Base-by-base conservation (phyloP, 2,797 vertebrate genomes). In the Acanthis flammea region DNA sequence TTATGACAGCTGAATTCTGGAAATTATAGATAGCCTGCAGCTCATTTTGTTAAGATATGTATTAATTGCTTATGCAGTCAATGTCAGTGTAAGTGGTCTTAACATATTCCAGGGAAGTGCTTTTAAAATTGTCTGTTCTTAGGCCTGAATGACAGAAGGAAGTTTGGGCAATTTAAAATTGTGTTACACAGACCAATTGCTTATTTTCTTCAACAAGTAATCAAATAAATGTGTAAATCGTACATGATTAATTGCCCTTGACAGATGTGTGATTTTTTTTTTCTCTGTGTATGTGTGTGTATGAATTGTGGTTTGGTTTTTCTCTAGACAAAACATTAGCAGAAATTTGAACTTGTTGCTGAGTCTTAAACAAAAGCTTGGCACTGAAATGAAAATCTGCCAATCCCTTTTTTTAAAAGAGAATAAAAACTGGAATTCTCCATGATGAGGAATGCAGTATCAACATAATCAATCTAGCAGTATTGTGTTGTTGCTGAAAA, bases 381-480 rank as follows among this genome's bases (percentile, higher is more conserved):
- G 71, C 86, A 71, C 78, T 97, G 94, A 95, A 96, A 98, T 97
- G 86, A 92, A 96, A 97, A 96, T 85, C 84, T 94, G 85, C 90
- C 96, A 95, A 50, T 94, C 71, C 89, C 67, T 72, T 77, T 88
- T 79, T 78, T 94, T 74, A 12, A 68, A 96, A 93, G 80, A 95
- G 90, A 96, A 96, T 95, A 97, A 97, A 95, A 92, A 50, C 83
- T 93, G 78, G 91, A 97, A 97, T 97, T 98, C 90, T 97, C 98
- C 91, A 95, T 91, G 76, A 92, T 98, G 98, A 97, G 97, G 97
- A 97, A 97, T 92, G 95, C 60, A 95, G 76, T 97, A 97, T 98
- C 97, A 97, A 95, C 97, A 96, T 97, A 97, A 98, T 98, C 84
- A 77, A 98, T 98, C 97, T 96, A 96, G 92, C 68, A 96, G 90